Base-by-base conservation (phyloP, 2,113 vertebrate genomes). In the Sterna hirundo region DNA sequence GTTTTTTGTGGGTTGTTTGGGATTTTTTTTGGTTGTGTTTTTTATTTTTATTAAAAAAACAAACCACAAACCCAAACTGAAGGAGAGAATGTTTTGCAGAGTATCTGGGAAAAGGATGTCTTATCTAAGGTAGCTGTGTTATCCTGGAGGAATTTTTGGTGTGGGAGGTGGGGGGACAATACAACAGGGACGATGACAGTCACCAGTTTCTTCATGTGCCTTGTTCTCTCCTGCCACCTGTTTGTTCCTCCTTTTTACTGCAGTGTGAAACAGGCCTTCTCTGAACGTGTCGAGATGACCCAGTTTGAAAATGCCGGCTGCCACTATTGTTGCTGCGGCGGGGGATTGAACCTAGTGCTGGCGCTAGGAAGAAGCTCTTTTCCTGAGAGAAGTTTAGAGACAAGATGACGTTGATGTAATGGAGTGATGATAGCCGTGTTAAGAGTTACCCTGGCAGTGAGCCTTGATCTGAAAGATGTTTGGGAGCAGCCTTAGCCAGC, bases 151-250 rank as follows among this genome's bases (percentile, higher is more conserved):
- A 93, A 32, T 91, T 94, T 57, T 68, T 94, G 77, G 52, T 75
- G 61, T 77, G 54, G 20, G 29, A 32, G 4, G 10, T 40, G 7
- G 5, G 17, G 21, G 32, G 8, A 15, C 12, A 8, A 29, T 29
- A 9, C 26, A 9, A 65, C 18, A 30, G 60, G 36, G 19, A 42
- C 13, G 5, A 10, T n/a, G 25, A 51, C 58, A 89, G 64, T 92
- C 86, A 77, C 47, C 76, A 40, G 75, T 87, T 94, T 86, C 29
- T 83, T 86, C 38, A 6, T 86, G 92, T 96, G 77, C 83, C 66
- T 82, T 65, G 91, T 92, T 94, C 97, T 95, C 81, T 97, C 83
- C 94, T 95, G 96, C 96, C 96, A 96, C 96, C 95, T 97, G 91
- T 97, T 95, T 92, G 91, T 94, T 91, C 52, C 69, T 94, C 15